Evolutionary conservation across 2,113 vertebrate genomes (phyloP).

Genomic region (Nothocercus nigrocapillus): DNA sequence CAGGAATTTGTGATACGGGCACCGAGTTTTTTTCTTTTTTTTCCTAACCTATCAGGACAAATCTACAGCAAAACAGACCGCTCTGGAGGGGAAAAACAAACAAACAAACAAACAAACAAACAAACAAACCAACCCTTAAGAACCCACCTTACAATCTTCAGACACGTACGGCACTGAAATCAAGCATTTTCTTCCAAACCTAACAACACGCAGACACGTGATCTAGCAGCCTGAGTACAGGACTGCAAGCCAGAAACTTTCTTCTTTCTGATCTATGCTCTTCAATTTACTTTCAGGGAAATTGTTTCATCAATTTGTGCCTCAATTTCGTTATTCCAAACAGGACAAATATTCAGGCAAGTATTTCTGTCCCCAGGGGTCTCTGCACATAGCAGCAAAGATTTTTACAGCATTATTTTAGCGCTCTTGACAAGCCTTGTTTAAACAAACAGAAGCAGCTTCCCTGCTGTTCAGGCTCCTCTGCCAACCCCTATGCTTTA

Average conservation of each 20-base stretch:
- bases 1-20: background rate
- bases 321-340: conserved; percentile 8
- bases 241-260: background rate
- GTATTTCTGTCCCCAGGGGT: conserved; percentile 30
- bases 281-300: conserved; percentile 10
- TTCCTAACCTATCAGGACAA: background rate
- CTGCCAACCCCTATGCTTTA: conserved; percentile 57
- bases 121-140: background rate
- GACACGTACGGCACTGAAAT: background rate
- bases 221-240: background rate
- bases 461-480: conserved; percentile 50
- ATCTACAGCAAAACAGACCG: background rate
- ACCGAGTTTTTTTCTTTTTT: background rate
- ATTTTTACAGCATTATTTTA: conserved; percentile 41
- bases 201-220: background rate
- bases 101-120: accelerated
- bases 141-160: background rate
- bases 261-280: background rate
- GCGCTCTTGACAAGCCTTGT: conserved; percentile 22
- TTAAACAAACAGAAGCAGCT: conserved; percentile 56
- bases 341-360: conserved; percentile 4
- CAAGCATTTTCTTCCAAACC: background rate
- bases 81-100: accelerated
- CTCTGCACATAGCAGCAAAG: background rate
- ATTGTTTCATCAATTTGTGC: background rate